phyloP scores from a whole-genome alignment of 30 jellyfish, hydroid and myxozoan species.

The Hydra vulgaris region DNA sequence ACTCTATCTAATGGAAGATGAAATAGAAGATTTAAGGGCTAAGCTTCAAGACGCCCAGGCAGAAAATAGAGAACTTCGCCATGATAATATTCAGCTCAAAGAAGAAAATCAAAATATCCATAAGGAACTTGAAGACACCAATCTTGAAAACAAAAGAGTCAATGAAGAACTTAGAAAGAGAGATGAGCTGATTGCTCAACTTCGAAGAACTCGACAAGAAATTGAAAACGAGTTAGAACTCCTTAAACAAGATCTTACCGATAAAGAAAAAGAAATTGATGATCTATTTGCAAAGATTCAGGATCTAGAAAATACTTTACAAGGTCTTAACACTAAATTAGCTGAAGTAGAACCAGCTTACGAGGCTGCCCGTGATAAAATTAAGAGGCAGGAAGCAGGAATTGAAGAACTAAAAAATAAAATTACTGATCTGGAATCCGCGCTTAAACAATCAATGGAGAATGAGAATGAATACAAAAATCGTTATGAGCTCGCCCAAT shows the following conservation, averaged over 20 bases:
- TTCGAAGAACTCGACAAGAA: slow-evolving; percentile 45
- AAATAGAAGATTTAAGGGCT: slow-evolving; percentile 41
- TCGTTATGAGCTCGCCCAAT: slow-evolving; percentile 49
- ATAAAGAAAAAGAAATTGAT: slow-evolving; percentile 70
- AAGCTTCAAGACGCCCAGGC: slow-evolving; percentile 45
- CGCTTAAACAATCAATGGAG: slow-evolving; percentile 69
- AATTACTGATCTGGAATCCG: slow-evolving; percentile 64
- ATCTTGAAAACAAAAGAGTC: slow-evolving; percentile 45
- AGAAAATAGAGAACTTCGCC: slow-evolving; percentile 55
- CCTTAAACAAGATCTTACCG: slow-evolving; percentile 50
- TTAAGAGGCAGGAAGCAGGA: slow-evolving; percentile 67
- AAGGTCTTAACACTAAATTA: slow-evolving; percentile 53
- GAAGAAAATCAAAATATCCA: slow-evolving; percentile 56
- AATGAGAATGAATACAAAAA: slow-evolving; percentile 57
- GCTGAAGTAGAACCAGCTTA: slow-evolving; percentile 95
- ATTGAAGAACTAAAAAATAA: slow-evolving; percentile 47
- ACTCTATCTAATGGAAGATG: slow-evolving; percentile 68
- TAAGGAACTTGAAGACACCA: slow-evolving; percentile 51
- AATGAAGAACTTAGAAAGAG: slow-evolving; percentile 52
- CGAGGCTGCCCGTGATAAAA: slow-evolving; percentile 72
- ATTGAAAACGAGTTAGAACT: slow-evolving; percentile 69
- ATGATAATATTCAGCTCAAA: slow-evolving; percentile 46
- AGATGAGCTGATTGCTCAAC: slow-evolving; percentile 60
- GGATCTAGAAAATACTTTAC: slow-evolving; percentile 61
- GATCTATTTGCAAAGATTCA: slow-evolving; percentile 54